Percentiles rank a stretch among this genome's conserved stretches.
Evolutionary conservation across 2,113 vertebrate genomes (phyloP).

Genomic region (Eulemur rufifrons): DNA sequence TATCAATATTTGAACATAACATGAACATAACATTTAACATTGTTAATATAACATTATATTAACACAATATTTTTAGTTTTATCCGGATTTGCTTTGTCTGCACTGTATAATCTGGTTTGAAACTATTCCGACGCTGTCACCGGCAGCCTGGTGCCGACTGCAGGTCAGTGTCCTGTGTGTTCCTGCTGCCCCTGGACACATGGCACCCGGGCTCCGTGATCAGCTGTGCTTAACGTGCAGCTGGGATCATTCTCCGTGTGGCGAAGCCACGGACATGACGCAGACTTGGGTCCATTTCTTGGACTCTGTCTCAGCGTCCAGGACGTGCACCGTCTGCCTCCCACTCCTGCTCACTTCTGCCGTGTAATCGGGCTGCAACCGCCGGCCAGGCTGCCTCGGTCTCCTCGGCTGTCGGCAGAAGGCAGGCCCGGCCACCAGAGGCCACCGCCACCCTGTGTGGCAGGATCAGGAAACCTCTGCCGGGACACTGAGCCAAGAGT

Average conservation of each 20-base stretch:
- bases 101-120: neutral
- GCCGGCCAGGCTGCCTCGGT: neutral
- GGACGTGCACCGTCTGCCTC: too few relatives aligned
- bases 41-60: neutral
- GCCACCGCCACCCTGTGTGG: neutral
- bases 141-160: too few relatives aligned
- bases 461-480: neutral
- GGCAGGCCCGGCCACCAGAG: neutral
- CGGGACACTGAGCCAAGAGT: rapidly evolving
- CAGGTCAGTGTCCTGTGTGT: neutral
- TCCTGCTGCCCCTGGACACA: too few relatives aligned
- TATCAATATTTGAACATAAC: too few relatives aligned
- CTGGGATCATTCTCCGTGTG: neutral
- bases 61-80: neutral
- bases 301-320: neutral
- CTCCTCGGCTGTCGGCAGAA: neutral
- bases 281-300: too few relatives aligned
- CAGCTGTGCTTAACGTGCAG: neutral
- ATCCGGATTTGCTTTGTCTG: too few relatives aligned
- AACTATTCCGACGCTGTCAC: too few relatives aligned
- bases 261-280: neutral
- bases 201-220: neutral
- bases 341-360: neutral
- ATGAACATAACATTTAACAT: neutral
- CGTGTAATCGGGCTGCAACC: neutral